Evolutionary conservation across 2,888 invertebrate genomes (phyloP).

Genomic region (Ectemnius continuus): DNA sequence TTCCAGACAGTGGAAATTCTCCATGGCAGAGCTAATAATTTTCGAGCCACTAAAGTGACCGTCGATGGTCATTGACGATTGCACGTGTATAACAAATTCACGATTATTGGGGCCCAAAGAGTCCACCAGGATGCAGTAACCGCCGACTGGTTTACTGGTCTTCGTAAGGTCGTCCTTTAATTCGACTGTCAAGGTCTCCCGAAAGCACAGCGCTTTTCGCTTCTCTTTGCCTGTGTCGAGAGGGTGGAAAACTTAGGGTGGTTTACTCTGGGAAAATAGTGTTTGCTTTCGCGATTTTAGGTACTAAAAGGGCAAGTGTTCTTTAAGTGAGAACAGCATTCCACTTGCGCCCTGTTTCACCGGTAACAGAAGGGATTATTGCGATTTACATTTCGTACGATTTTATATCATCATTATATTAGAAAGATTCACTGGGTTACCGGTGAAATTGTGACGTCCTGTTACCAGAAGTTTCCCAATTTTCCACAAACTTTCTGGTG

Average conservation of each 20-base stretch:
- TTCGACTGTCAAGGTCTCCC: slow-evolving; percentile 63
- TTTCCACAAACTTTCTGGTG: too few relatives aligned
- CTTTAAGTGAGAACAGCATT: slow-evolving; percentile 25
- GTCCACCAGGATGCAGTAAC: slow-evolving; percentile 73
- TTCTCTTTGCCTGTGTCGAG: slow-evolving; percentile 53
- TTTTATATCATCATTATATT: background rate
- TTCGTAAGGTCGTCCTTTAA: slow-evolving; percentile 50
- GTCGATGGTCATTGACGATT: slow-evolving; percentile 81
- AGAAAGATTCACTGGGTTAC: background rate
- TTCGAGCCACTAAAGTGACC: slow-evolving; percentile 81
- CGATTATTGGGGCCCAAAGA: slow-evolving; percentile 78
- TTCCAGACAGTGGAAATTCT: slow-evolving; percentile 83
- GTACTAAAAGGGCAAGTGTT: too few relatives aligned
- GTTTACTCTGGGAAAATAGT: background rate
- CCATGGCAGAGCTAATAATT: slow-evolving; percentile 81
- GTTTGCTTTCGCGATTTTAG: background rate
- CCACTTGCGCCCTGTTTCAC: slow-evolving; percentile 26
- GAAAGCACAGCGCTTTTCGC: slow-evolving; percentile 62
- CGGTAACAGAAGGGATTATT: slow-evolving; percentile 26
- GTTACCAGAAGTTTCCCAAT: too few relatives aligned
- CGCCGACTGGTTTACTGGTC: slow-evolving; percentile 57
- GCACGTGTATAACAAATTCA: slow-evolving; percentile 82
- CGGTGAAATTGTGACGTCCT: background rate
- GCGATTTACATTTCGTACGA: background rate
- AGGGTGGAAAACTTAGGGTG: slow-evolving; percentile 9